Evolutionary conservation across 2,797 vertebrate species (phyloP), one percentile per base, ranked within the genome.

Genomic region (Salarias fasciatus): DNA sequence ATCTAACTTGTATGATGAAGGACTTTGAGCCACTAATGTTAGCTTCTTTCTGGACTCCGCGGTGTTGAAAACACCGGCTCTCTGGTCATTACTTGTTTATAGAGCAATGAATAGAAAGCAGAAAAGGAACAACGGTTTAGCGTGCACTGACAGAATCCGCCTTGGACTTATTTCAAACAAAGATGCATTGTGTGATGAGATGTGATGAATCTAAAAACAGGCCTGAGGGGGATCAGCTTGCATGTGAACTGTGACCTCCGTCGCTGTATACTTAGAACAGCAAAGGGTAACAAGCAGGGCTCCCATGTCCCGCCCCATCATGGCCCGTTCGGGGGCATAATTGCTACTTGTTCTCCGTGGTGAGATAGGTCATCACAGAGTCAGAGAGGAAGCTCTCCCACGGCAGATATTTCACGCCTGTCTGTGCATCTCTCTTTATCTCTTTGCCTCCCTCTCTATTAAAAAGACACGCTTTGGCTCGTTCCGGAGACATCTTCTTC

Each of bases 331-430:
- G 69, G 59, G 30, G 58, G 80, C 59, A 89, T 90, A 92, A 92
- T 87, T 90, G 88, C 77, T 79, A 38, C 88, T 89, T 92, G 90
- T 92, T 90, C 85, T 84, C 73, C 4, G 77, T 69, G 66, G 78
- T 87, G 85, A 89, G 79, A 89, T 82, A 89, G 87, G 81, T 89
- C 85, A 83, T 79, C 67, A 50, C 45, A 5, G 66, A 82, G 74
- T 83, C 79, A 74, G 71, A 59, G 73, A 69, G 10, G 62, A 58
- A 60, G 67, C 70, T 83, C 88, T 88, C 82, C 80, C 76, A 83
- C 53, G 72, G 75, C 58, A 78, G 69, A 83, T 75, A 85, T 92
- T 90, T 90, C 85, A 88, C 73, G 83, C 83, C 75, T 85, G 88
- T 89, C 73, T 10, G 53, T 76, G 58, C 77, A 76, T 79, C 56